Evolutionary conservation across 2,888 invertebrate species (phyloP).

Genomic region (Augochlorella aurata): DNA sequence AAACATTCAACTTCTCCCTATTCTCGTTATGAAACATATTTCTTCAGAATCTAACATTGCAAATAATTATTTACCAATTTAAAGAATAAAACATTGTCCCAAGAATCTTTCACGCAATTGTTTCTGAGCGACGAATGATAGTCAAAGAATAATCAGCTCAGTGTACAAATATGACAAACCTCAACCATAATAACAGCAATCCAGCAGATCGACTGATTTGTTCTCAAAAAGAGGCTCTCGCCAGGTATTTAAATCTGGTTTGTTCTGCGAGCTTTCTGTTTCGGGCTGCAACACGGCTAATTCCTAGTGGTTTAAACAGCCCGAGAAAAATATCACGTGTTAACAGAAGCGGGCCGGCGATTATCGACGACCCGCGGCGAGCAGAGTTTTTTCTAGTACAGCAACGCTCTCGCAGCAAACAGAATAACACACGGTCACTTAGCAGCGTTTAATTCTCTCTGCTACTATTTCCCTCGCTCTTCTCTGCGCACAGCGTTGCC

Average conservation of each 20-base stretch:
- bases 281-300: neutral
- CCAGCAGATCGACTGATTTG: too few species aligned
- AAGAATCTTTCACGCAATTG: too few species aligned
- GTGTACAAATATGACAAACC: too few species aligned
- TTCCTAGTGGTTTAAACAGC: constrained; percentile 32
- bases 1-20: too few species aligned
- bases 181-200: too few species aligned
- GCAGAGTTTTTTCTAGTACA: constrained; percentile 55
- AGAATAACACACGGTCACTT: constrained; percentile 68
- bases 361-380: constrained; percentile 36
- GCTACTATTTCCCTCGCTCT: constrained; percentile 54
- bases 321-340: constrained; percentile 54
- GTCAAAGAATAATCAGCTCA: too few species aligned
- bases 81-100: too few species aligned
- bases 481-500: constrained; percentile 8
- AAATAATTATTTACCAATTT: too few species aligned
- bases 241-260: neutral
- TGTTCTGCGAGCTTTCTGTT: neutral
- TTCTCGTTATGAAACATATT: too few species aligned
- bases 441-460: constrained; percentile 37
- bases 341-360: constrained; percentile 46
- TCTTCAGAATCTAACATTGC: too few species aligned
- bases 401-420: constrained; percentile 51
- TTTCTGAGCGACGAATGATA: too few species aligned
- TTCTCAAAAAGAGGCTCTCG: too few species aligned